Conservation (phyloP, 2,888 invertebrate genomes). For the Metacarcinus magister region DNA sequence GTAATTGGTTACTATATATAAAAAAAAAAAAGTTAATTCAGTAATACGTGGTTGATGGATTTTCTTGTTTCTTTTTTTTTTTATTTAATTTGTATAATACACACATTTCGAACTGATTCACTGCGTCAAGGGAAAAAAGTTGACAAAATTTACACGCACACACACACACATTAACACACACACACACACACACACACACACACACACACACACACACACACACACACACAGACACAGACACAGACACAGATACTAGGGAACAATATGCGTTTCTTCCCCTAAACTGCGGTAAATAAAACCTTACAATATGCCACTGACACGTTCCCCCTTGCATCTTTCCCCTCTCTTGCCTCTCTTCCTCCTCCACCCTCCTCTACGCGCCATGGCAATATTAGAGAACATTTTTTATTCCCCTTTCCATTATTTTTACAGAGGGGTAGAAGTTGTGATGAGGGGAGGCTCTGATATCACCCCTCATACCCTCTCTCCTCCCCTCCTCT, state of each 20-base stretch:
- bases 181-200: no score
- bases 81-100: not conserved
- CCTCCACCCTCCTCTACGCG: not conserved
- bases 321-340: not conserved
- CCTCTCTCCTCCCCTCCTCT: not conserved
- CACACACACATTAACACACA: no score
- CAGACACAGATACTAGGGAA: not conserved
- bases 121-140: not conserved
- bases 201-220: no score
- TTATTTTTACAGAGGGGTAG: not conserved
- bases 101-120: not conserved
- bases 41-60: not conserved
- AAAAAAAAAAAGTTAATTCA: not conserved
- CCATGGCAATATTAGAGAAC: not conserved
- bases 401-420: slow-evolving; percentile 28
- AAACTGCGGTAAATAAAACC: not conserved
- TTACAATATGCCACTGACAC: not conserved
- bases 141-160: not conserved
- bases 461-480: not conserved
- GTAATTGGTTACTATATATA: not conserved
- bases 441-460: slow-evolving; percentile 14
- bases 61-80: not conserved
- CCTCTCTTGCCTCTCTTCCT: not conserved
- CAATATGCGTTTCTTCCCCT: not conserved
- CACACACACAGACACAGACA: no score